phyloP scores from a whole-genome alignment of 2,113 vertebrate genomes.

The Gasterosteus nipponicus region DNA sequence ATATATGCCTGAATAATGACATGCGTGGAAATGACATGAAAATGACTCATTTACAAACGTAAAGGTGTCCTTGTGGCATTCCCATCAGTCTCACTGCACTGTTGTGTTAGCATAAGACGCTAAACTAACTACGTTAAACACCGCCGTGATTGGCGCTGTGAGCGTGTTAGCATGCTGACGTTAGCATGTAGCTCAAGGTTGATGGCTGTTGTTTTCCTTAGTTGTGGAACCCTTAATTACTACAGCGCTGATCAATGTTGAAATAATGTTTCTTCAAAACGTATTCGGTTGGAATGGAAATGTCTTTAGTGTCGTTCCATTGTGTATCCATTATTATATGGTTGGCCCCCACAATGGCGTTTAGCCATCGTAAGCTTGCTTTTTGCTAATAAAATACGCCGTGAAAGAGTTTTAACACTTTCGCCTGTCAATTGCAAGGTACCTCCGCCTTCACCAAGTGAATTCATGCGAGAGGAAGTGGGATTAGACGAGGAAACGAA shows the following conservation, averaged over 20 bases:
- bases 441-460: not conserved
- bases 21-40: too few species aligned
- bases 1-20: too few species aligned
- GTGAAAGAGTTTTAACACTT: too few species aligned
- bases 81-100: not conserved
- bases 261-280: not conserved
- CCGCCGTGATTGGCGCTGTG: not conserved
- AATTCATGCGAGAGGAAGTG: conserved; percentile 43
- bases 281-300: not conserved
- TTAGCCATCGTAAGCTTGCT: too few species aligned
- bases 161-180: not conserved
- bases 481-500: conserved; percentile 47
- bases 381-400: too few species aligned
- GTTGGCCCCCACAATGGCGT: too few species aligned
- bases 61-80: not conserved
- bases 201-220: not conserved
- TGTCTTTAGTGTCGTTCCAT: not conserved
- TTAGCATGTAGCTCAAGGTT: too few species aligned
- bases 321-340: too few species aligned
- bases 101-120: not conserved
- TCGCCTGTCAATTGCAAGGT: too few species aligned
- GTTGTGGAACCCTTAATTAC: too few species aligned
- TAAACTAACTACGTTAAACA: not conserved
- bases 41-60: not conserved
- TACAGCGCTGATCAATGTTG: too few species aligned